phyloP scores from a whole-genome alignment of 2,888 invertebrate species.

The Andricus curvator region DNA sequence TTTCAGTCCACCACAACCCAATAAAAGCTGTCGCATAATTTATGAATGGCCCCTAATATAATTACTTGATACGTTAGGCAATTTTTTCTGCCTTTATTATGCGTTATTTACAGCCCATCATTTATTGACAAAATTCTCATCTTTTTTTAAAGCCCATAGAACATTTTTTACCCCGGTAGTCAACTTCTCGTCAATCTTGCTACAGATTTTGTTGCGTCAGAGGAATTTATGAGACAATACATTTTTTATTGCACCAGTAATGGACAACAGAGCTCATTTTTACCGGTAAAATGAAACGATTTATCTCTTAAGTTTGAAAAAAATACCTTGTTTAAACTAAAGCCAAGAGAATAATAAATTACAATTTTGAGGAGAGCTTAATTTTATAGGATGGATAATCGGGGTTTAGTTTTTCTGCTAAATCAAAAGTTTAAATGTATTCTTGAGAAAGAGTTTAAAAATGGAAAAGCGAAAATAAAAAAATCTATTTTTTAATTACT shows the following conservation, averaged over 20 bases:
- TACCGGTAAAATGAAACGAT: slow-evolving; percentile 21
- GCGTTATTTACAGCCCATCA: background rate
- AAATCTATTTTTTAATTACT: too few species aligned
- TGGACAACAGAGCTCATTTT: background rate
- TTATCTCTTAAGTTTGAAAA: slow-evolving; percentile 27
- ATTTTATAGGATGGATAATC: background rate
- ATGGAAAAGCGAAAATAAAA: too few species aligned
- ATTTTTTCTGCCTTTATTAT: background rate
- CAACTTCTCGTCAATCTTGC: slow-evolving; percentile 28
- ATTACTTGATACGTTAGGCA: background rate
- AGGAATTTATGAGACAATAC: slow-evolving; percentile 27
- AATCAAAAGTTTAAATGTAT: too few species aligned
- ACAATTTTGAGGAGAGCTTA: slow-evolving; percentile 16
- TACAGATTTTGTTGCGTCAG: slow-evolving; percentile 26
- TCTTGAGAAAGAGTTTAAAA: too few species aligned
- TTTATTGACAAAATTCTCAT: background rate
- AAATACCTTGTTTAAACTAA: background rate
- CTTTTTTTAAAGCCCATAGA: background rate
- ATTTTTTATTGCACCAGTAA: slow-evolving; percentile 23
- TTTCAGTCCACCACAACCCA: too few species aligned
- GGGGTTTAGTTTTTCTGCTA: too few species aligned
- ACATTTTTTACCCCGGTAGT: slow-evolving; percentile 13
- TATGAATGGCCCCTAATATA: background rate
- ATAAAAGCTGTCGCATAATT: too few species aligned
- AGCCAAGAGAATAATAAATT: slow-evolving; percentile 17